Conservation (phyloP, 2,888 invertebrate genomes). For the Sarcophaga variegata region DNA sequence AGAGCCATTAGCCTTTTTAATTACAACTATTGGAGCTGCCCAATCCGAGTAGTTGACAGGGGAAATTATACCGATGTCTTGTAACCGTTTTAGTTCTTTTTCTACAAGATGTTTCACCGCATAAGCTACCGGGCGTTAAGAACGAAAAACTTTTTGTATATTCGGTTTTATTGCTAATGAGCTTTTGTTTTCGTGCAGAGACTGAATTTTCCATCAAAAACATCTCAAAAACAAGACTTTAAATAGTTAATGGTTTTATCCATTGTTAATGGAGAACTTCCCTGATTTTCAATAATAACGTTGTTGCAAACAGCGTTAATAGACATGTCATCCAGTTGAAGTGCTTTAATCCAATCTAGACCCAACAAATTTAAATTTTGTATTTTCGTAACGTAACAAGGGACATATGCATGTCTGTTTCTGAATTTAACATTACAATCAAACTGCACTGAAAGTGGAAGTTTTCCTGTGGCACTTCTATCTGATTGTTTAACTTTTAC, state of each 20-base stretch:
- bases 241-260: slow-evolving; percentile 52
- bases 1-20: too few species aligned
- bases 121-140: slow-evolving; percentile 60
- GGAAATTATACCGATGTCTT: too few species aligned
- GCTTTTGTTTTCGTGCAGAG: slow-evolving; percentile 64
- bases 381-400: too few species aligned
- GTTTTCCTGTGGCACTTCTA: slow-evolving; percentile 55
- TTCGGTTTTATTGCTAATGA: slow-evolving; percentile 58
- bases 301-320: too few species aligned
- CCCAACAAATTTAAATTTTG: too few species aligned
- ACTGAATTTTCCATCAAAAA: slow-evolving; percentile 61
- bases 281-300: too few species aligned
- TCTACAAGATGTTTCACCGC: slow-evolving; percentile 65
- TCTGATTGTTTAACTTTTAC: slow-evolving; percentile 60
- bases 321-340: too few species aligned
- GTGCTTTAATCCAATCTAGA: too few species aligned
- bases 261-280: slow-evolving; percentile 51
- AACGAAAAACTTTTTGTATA: slow-evolving; percentile 63
- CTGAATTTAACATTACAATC: slow-evolving; percentile 39
- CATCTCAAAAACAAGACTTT: slow-evolving; percentile 26
- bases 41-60: too few species aligned
- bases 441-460: slow-evolving; percentile 50
- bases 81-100: too few species aligned
- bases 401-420: slow-evolving; percentile 14
- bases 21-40: too few species aligned